Conservation (phyloP, 2,113 vertebrate species). For the Sylvietta virens region DNA sequence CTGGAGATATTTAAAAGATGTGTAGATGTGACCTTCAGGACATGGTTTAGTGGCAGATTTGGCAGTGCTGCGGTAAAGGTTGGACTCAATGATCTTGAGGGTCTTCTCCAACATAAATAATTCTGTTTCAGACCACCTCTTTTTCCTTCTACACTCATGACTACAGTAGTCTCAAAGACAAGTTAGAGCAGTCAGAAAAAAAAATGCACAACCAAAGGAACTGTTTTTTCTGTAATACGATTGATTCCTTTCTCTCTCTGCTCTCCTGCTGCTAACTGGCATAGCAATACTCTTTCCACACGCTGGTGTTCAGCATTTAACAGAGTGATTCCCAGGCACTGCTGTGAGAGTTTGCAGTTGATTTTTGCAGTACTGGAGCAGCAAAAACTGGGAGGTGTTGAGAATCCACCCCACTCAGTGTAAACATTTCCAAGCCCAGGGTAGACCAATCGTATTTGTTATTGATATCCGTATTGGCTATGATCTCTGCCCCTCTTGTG, state of each 20-base stretch:
- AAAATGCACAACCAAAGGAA: not conserved
- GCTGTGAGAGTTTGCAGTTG: not conserved
- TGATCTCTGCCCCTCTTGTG: not conserved
- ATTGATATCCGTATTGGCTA: not conserved
- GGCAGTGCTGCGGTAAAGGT: not conserved
- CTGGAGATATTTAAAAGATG: not conserved
- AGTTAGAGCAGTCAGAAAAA: not conserved
- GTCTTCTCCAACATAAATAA: not conserved
- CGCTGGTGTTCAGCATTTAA: not conserved
- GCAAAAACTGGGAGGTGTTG: not conserved
- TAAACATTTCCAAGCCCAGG: not conserved
- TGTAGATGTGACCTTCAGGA: not conserved
- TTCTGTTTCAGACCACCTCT: not conserved
- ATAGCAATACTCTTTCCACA: not conserved
- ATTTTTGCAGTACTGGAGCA: not conserved
- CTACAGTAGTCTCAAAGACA: not conserved
- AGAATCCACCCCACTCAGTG: not conserved
- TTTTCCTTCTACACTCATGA: not conserved
- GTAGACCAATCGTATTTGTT: not conserved
- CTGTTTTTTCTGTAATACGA: not conserved
- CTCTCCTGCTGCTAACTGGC: not conserved
- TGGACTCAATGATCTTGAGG: fast-evolving
- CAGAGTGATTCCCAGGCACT: not conserved
- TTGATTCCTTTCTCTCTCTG: not conserved
- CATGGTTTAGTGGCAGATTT: not conserved